These are phyloP conservation scores for Mormyrops attenuatus DNA, from an alignment of 2,797 vertebrate genomes.

Conservation along the genomic window DNA sequence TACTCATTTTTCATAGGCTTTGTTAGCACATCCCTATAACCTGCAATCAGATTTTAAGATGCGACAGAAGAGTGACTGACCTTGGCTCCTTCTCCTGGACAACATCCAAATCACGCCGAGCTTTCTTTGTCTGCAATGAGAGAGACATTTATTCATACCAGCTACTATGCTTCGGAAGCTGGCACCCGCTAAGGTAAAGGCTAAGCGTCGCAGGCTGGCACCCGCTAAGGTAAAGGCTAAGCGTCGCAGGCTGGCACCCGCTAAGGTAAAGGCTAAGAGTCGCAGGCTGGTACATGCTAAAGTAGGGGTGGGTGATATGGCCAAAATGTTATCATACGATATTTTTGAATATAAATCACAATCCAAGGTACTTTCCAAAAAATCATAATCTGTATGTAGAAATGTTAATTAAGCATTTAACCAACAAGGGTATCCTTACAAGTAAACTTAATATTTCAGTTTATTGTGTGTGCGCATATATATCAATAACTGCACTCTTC, in stretches of 20 bases:
- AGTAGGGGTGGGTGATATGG: neutral
- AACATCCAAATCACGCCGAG: slow-evolving; percentile 71
- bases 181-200: slow-evolving; percentile 14
- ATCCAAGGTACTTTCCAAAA: neutral
- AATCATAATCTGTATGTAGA: no score
- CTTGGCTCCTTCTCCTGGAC: slow-evolving; percentile 68
- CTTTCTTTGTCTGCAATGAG: slow-evolving; percentile 81
- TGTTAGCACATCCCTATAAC: no score
- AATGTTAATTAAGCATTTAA: no score
- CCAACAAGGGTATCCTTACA: no score
- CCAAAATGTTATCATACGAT: neutral
- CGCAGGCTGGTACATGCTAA: neutral
- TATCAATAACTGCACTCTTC: no score
- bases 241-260: neutral
- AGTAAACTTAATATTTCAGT: no score
- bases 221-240: slow-evolving; percentile 17
- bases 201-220: neutral
- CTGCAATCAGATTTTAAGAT: neutral
- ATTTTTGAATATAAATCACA: neutral
- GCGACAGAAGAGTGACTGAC: slow-evolving; percentile 49
- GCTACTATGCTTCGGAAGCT: neutral
- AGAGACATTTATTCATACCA: slow-evolving; percentile 24
- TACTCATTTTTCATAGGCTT: neutral
- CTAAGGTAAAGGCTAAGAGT: neutral
- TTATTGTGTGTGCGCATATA: no score